Percentiles rank a stretch among this genome's conserved stretches.
phyloP scores from a whole-genome alignment of 2,797 vertebrate genomes.

The Hippoglossus hippoglossus region DNA sequence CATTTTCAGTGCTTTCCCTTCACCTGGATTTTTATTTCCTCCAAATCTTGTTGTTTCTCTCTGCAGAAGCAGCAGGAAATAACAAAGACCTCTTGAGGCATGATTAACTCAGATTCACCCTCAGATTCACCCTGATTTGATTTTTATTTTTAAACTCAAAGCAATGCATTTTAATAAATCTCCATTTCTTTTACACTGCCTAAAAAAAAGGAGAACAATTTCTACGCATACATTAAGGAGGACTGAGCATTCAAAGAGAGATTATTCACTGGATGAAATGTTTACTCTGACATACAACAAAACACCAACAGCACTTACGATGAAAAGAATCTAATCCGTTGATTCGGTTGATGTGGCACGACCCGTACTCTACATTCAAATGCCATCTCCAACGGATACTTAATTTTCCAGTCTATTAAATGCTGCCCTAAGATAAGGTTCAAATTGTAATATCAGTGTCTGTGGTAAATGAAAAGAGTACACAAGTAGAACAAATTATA shows the following conservation, averaged over 20 bases:
- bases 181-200: background rate
- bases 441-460: slow-evolving; percentile 30
- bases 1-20: no score
- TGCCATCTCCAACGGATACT: slow-evolving; percentile 24
- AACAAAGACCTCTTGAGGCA: no score
- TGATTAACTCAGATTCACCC: background rate
- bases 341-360: slow-evolving; percentile 15
- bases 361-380: slow-evolving; percentile 31
- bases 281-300: background rate
- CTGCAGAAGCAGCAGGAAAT: no score
- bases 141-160: background rate
- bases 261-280: background rate
- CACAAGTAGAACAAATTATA: slow-evolving; percentile 47
- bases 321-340: slow-evolving; percentile 22
- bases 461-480: slow-evolving; percentile 36
- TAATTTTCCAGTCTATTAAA: slow-evolving; percentile 59
- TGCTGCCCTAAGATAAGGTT: slow-evolving; percentile 48
- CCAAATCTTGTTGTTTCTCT: no score
- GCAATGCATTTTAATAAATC: background rate
- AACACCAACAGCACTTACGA: background rate
- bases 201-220: background rate
- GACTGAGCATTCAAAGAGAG: background rate
- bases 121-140: background rate
- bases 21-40: no score
- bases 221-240: background rate